Evolutionary conservation across 1,140 invertebrate species (phyloP).

Genomic region (Chymomyza costata): DNA sequence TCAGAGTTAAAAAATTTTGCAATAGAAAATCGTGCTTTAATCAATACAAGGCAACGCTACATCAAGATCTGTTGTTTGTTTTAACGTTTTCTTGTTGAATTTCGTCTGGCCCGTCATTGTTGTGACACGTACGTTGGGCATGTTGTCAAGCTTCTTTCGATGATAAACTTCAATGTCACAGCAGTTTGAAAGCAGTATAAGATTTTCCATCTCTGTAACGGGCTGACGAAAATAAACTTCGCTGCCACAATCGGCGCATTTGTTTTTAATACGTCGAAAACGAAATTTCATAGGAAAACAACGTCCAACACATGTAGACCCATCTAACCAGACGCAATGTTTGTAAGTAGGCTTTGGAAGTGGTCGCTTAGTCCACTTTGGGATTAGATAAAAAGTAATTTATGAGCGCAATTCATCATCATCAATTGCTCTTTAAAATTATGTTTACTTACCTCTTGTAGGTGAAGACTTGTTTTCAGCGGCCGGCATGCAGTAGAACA

Average conservation of each 20-base stretch:
- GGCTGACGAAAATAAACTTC: constrained; percentile 28
- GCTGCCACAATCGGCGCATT: constrained; percentile 33
- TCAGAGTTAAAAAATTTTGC: too few species aligned
- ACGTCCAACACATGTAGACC: constrained; percentile 36
- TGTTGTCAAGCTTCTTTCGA: constrained; percentile 27
- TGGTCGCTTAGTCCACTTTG: constrained; percentile 39
- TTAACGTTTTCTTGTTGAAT: constrained; percentile 3
- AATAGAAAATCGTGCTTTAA: too few species aligned
- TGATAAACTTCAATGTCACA: constrained; percentile 47
- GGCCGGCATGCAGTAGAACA: constrained; percentile 40
- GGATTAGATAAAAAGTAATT: not conserved
- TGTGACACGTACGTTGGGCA: constrained; percentile 45
- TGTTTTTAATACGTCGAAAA: constrained; percentile 23
- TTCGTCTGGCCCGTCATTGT: constrained; percentile 21
- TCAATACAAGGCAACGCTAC: too few species aligned
- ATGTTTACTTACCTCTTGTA: constrained; percentile 28
- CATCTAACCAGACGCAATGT: constrained; percentile 30
- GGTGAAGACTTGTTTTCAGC: constrained; percentile 26
- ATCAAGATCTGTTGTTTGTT: too few species aligned
- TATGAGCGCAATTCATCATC: too few species aligned
- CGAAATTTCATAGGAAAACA: constrained; percentile 44
- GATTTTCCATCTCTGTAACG: constrained; percentile 31
- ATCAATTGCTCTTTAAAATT: not conserved
- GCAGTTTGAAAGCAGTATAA: constrained; percentile 40
- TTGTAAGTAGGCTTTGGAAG: constrained; percentile 36